Percentiles rank a stretch among this genome's conserved stretches.
These are phyloP conservation scores for Phyllotreta cruciferae DNA, from an alignment of 2,888 invertebrate genomes.

Conservation along the genomic window DNA sequence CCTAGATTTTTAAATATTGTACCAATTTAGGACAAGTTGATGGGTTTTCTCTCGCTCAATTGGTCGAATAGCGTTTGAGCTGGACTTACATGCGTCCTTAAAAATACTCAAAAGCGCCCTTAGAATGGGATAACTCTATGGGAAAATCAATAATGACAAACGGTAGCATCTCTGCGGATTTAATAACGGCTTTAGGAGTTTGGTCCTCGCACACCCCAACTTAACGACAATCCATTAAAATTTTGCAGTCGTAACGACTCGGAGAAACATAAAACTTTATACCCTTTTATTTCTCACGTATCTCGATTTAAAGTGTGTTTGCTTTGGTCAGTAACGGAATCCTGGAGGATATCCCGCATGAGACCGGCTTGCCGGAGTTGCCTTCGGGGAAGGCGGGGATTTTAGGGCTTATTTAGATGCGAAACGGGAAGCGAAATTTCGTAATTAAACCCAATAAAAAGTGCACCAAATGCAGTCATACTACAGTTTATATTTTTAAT, in stretches of 20 bases:
- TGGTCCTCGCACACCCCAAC: slow-evolving; percentile 48
- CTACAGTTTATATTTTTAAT: too few species aligned
- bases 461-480: too few species aligned
- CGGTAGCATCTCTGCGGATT: slow-evolving; percentile 13
- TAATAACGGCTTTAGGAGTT: slow-evolving; percentile 33
- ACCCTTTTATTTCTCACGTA: slow-evolving; percentile 48
- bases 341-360: slow-evolving; percentile 9
- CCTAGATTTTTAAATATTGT: too few species aligned
- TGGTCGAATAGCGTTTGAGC: too few species aligned
- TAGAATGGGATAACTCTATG: background rate
- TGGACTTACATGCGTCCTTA: background rate
- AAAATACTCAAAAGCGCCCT: background rate
- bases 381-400: too few species aligned
- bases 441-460: too few species aligned
- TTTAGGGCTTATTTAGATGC: too few species aligned
- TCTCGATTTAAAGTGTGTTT: slow-evolving; percentile 40
- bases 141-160: slow-evolving; percentile 19
- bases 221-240: slow-evolving; percentile 55
- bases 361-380: too few species aligned
- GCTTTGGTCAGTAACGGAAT: slow-evolving; percentile 27
- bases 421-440: too few species aligned
- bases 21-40: too few species aligned
- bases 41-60: too few species aligned
- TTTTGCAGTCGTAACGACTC: slow-evolving; percentile 54
- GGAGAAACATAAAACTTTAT: slow-evolving; percentile 51